Percentiles rank a stretch among this genome's conserved stretches.
Evolutionary conservation across 2,888 invertebrate genomes (phyloP).

Genomic region (Xanthia icteritia): DNA sequence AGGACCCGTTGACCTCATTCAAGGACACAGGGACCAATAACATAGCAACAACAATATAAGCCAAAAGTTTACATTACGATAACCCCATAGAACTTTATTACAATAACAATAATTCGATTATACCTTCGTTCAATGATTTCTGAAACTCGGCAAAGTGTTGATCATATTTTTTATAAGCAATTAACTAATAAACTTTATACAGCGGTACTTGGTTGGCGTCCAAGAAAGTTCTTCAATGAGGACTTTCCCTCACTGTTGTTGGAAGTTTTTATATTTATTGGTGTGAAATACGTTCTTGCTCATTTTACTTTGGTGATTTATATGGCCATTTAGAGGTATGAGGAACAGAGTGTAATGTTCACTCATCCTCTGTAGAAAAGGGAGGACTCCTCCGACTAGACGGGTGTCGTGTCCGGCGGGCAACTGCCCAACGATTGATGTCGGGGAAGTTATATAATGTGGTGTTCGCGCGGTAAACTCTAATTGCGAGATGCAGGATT

Average conservation of each 20-base stretch:
- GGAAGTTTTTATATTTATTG: slow-evolving; percentile 25
- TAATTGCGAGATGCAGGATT: no score
- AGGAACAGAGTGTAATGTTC: no score
- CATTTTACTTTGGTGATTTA: slow-evolving; percentile 30
- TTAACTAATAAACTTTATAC: slow-evolving; percentile 50
- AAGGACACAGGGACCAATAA: slow-evolving; percentile 30
- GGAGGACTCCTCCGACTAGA: no score
- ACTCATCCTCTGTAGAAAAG: no score
- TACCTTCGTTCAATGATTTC: slow-evolving; percentile 22
- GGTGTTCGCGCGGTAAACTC: no score
- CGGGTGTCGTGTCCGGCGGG: no score
- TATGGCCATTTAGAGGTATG: neutral
- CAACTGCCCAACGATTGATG: no score
- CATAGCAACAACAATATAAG: slow-evolving; percentile 13
- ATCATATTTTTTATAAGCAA: slow-evolving; percentile 51
- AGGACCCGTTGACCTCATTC: slow-evolving; percentile 12
- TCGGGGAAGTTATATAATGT: no score
- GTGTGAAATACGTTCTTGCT: slow-evolving; percentile 20
- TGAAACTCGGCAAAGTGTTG: slow-evolving; percentile 38
- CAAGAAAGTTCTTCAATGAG: slow-evolving; percentile 38
- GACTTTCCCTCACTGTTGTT: slow-evolving; percentile 2
- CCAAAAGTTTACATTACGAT: slow-evolving; percentile 16
- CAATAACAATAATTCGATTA: slow-evolving; percentile 25
- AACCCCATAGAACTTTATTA: slow-evolving; percentile 21
- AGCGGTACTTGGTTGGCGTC: slow-evolving; percentile 38